phyloP scores from a whole-genome alignment of 1,140 invertebrate genomes.

The Danaus plexippus region DNA sequence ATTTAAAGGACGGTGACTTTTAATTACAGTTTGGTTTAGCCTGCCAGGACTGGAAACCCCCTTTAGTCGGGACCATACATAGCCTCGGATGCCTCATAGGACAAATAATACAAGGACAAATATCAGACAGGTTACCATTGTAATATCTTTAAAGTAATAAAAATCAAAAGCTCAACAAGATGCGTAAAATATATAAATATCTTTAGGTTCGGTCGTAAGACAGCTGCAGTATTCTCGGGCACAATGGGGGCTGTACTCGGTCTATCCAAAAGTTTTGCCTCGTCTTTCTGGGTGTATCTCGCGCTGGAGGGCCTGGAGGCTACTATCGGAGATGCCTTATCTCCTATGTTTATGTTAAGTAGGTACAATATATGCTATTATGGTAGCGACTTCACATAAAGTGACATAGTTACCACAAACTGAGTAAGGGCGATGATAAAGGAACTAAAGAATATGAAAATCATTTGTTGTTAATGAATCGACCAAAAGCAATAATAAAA shows the following conservation, averaged over 20 bases:
- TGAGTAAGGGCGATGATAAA: no score
- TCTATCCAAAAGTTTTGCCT: conserved; percentile 47
- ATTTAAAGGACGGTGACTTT: neutral
- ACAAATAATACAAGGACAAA: conserved; percentile 49
- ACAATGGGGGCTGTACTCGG: conserved; percentile 51
- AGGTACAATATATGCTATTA: conserved; percentile 16
- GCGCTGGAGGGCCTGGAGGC: conserved; percentile 50
- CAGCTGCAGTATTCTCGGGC: conserved; percentile 55
- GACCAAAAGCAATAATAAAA: no score
- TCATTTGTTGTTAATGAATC: no score
- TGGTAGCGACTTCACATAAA: neutral
- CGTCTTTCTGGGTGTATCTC: conserved; percentile 47
- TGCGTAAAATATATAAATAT: neutral
- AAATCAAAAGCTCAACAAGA: no score
- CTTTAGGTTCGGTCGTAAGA: conserved; percentile 54
- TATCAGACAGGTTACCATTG: conserved; percentile 59
- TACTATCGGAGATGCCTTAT: conserved; percentile 54
- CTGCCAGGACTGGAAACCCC: conserved; percentile 59
- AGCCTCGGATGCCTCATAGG: conserved; percentile 58
- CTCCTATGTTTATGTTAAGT: conserved; percentile 66
- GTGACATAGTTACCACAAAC: no score
- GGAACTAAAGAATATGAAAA: no score
- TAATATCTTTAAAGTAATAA: no score
- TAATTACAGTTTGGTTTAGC: conserved; percentile 49
- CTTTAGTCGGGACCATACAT: conserved; percentile 51